phyloP scores from a whole-genome alignment of 2,113 vertebrate species.

The Paradisaea rubra region DNA sequence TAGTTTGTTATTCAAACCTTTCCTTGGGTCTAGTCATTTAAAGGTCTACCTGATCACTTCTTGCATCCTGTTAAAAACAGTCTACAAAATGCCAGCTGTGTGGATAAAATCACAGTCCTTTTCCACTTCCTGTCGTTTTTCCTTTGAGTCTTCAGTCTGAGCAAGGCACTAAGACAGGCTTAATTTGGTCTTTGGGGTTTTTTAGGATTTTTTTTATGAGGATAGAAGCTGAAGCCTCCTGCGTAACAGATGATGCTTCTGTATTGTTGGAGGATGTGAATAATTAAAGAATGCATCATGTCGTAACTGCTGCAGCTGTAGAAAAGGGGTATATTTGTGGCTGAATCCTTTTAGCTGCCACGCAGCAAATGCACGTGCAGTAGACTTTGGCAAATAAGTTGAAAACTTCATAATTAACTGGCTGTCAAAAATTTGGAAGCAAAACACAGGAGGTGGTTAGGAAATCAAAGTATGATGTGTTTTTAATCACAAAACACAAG shows the following conservation, averaged over 20 bases:
- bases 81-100: not conserved
- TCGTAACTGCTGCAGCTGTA: not conserved
- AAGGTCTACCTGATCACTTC: not conserved
- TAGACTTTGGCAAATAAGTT: conserved; percentile 11
- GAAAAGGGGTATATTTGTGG: not conserved
- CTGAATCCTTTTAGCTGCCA: not conserved
- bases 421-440: conserved; percentile 54
- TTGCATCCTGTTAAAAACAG: not conserved
- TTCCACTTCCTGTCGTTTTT: not conserved
- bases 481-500: conserved; percentile 60
- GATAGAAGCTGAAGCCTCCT: not conserved
- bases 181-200: not conserved
- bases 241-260: conserved; percentile 19
- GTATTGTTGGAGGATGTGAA: not conserved
- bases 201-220: not conserved
- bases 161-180: not conserved
- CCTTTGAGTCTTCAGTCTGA: not conserved
- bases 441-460: conserved; percentile 45
- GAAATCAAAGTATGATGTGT: conserved; percentile 57
- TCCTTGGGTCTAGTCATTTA: not conserved
- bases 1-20: not conserved
- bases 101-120: not conserved
- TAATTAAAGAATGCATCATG: not conserved
- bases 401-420: conserved; percentile 59
- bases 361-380: not conserved